Base-by-base conservation (phyloP, 2,113 vertebrate species). In the Gymnogyps californianus region DNA sequence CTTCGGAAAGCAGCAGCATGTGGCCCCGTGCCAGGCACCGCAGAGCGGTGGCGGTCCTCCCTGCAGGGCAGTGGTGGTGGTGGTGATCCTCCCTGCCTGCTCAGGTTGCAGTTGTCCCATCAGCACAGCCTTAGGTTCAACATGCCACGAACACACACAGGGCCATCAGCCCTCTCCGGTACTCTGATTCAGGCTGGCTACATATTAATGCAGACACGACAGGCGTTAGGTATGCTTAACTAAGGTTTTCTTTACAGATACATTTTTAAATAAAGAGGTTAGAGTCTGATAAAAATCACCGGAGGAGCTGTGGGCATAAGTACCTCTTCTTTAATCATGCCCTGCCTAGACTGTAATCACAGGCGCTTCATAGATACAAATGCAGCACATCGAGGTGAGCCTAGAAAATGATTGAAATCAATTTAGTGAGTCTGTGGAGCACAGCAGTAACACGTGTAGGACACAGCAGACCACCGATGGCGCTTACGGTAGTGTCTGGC, bases 71-170 rank as follows among this genome's bases (percentile, higher is more conserved):
- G 22, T 1, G 1, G 34, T 18, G 19, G 17, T 3, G 19, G 34
- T 11, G 7, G 54, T 13, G 11, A 21, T n/a, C 42, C 36, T 44
- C 14, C 51, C 13, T 28, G 28, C 24, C 29, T 6, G 14, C 49
- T 42, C 38, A 26, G 58, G 31, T 16, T 46, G 49, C 38, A 36
- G 25, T 29, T 40, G 13, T 34, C 17, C 58, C 3, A 0, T 9
- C 61, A 52, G 54, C 36, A 24, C 54, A 29, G 58, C 52, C 52
- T 28, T 17, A 20, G 7, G n/a, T 78, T 67, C 32, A 62, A n/a
- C 36, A 36, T 0, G 1, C 18, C 29, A 21, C 1, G 0, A 58
- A 44, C 36, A 9, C 25, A 16, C 5, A 6, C 0, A 3, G 16
- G 36, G 34, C 65, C 11, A 13, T 36, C 42, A 31, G 29, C 14